Base-by-base conservation (phyloP, 2,888 invertebrate genomes). In the Cordilura impudica region DNA sequence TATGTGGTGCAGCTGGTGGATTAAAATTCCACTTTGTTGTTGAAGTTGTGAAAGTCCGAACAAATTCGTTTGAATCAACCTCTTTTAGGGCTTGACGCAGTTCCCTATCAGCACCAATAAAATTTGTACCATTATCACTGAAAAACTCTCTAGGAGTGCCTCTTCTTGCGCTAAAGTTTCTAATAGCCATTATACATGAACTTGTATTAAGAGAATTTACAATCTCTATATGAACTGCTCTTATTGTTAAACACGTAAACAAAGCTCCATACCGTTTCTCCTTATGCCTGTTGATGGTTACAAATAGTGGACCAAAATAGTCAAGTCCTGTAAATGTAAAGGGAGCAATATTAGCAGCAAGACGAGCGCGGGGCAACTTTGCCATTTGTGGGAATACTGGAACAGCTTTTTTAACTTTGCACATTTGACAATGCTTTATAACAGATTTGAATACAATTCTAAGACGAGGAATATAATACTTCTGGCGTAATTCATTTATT, bases 41-140 rank as follows among this genome's bases (percentile, higher is more conserved):
- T 18, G 66, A 39, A 21, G 43, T 58, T 10, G 43, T 43, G n/a
- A 58, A 58, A 43, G 12, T 19, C 39, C 23, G 39, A 43, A 67
- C 26, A 26, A 56, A 67, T 21, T 67, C 45, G 18, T 56, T 29
- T 8, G 16, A 16, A 29, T 54, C 31, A 29, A 54, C 8, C 18
- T 70, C 70, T 19, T 67, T 53, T 16, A 65, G 16, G 53, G 61
- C 53, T 53, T 74, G 60, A 1, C 67, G 67, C 21, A 80, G 16
- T 19, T 82, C 71, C 5, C 71, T 63, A 12, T 77, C 77, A 7
- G 78, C 76, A 10, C 80, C 74, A 16, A 60, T 45, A 19, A 74
- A 74, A 43, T 73, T 58, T 4, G 73, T 73, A 19, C 47, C 61
- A 14, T 61, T 61, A 29, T 61, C 61, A 14, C 69, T 69, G n/a